Percentiles rank a stretch among this genome's conserved stretches.
Evolutionary conservation across 2,797 vertebrate genomes (phyloP).

Genomic region (Tauraco hartlaubi): DNA sequence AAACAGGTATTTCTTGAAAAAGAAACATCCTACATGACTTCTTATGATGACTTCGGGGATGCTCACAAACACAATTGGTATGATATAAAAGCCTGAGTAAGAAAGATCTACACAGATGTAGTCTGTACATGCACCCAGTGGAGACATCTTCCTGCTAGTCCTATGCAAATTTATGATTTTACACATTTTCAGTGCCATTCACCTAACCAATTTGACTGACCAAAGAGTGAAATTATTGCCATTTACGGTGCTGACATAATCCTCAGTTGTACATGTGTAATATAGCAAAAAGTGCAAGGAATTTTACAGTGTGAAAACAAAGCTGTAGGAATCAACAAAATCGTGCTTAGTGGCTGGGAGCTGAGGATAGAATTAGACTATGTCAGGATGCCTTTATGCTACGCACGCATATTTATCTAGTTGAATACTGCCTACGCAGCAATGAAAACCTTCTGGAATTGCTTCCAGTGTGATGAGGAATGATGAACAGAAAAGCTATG

Average conservation of each 20-base stretch:
- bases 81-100: neutral
- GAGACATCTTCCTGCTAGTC: neutral
- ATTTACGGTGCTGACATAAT: neutral
- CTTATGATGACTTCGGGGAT: neutral
- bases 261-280: neutral
- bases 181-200: neutral
- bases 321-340: neutral
- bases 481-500: neutral
- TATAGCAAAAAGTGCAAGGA: neutral
- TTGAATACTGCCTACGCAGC: neutral
- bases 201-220: neutral
- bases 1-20: neutral
- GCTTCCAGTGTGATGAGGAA: neutral
- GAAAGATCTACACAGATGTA: neutral
- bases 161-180: neutral
- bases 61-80: neutral
- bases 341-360: neutral
- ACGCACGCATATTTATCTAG: rapidly evolving
- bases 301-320: neutral
- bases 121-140: neutral
- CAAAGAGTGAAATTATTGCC: neutral
- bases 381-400: neutral
- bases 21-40: neutral
- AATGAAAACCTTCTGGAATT: neutral
- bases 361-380: neutral